Percentiles rank a stretch among this genome's conserved stretches.
Evolutionary conservation across 2,888 invertebrate species (phyloP).

Genomic region (Diarsia mendica): DNA sequence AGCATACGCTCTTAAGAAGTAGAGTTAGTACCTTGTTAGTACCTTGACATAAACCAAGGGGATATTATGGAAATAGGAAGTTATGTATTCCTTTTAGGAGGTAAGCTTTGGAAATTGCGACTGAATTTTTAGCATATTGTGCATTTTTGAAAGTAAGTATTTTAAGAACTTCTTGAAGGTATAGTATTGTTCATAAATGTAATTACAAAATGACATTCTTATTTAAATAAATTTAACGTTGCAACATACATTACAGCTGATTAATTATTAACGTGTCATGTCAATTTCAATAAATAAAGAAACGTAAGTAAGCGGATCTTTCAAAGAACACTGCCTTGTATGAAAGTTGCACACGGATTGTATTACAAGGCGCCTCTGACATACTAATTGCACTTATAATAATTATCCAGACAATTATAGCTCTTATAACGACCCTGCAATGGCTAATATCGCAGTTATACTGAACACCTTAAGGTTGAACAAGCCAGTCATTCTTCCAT

Average conservation of each 20-base stretch:
- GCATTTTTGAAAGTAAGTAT: background rate
- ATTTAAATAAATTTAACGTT: background rate
- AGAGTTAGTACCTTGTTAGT: background rate
- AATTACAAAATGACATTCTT: background rate
- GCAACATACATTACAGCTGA: slow-evolving; percentile 10
- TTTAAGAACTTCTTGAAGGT: background rate
- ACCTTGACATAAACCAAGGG: slow-evolving; percentile 17
- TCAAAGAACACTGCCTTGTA: slow-evolving; percentile 35
- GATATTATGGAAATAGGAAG: slow-evolving; percentile 6
- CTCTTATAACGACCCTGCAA: slow-evolving; percentile 13
- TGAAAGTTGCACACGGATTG: slow-evolving; percentile 37
- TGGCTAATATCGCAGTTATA: slow-evolving; percentile 16
- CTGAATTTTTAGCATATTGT: background rate
- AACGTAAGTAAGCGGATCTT: slow-evolving; percentile 13
- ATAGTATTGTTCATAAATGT: background rate
- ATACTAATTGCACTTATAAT: slow-evolving; percentile 42
- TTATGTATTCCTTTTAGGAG: background rate
- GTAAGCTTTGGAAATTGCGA: background rate
- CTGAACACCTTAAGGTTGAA: background rate
- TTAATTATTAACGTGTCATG: slow-evolving; percentile 28
- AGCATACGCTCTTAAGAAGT: too few species aligned
- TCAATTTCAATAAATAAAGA: slow-evolving; percentile 31
- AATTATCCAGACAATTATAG: slow-evolving; percentile 40
- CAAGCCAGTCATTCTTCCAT: too few species aligned
- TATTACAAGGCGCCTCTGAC: slow-evolving; percentile 47